phyloP scores from a whole-genome alignment of 2,888 invertebrate species.

The Mythimna vitellina region DNA sequence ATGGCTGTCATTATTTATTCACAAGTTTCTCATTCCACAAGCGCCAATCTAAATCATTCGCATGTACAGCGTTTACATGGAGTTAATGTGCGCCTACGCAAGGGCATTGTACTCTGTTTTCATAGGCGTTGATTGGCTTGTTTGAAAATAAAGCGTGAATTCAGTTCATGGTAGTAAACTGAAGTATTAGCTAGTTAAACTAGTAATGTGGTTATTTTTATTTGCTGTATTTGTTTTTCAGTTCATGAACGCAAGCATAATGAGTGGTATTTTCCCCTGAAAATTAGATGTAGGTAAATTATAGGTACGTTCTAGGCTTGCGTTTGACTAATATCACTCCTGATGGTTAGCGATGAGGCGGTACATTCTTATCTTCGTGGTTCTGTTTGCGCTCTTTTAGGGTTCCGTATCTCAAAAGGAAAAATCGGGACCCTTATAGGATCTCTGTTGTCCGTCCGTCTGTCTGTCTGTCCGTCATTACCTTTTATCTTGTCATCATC shows the following conservation, averaged over 20 bases:
- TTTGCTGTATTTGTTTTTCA: not conserved
- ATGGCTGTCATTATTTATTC: not conserved
- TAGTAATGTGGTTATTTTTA: not conserved
- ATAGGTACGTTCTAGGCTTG: no score
- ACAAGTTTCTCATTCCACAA: not conserved
- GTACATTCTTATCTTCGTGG: not conserved
- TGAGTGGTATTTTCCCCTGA: not conserved
- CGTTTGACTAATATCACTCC: no score
- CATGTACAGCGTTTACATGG: not conserved
- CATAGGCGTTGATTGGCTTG: constrained; percentile 9
- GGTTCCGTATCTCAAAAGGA: no score
- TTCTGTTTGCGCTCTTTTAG: not conserved
- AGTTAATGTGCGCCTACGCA: constrained; percentile 10
- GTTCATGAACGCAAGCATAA: no score
- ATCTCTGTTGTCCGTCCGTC: no score
- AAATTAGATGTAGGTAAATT: not conserved
- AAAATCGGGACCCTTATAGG: no score
- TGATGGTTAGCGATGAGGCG: no score
- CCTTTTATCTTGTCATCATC: no score
- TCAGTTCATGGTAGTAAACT: constrained; percentile 21
- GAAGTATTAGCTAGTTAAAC: no score
- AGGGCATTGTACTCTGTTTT: constrained; percentile 8
- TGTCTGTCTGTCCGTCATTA: no score
- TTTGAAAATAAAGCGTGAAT: constrained; percentile 36
- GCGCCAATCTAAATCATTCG: not conserved